A percentile compares a stretch with the other conserved stretches of the same genome.
Evolutionary conservation across 2,797 vertebrate genomes (phyloP).

Genomic region (Salmo trutta): DNA sequence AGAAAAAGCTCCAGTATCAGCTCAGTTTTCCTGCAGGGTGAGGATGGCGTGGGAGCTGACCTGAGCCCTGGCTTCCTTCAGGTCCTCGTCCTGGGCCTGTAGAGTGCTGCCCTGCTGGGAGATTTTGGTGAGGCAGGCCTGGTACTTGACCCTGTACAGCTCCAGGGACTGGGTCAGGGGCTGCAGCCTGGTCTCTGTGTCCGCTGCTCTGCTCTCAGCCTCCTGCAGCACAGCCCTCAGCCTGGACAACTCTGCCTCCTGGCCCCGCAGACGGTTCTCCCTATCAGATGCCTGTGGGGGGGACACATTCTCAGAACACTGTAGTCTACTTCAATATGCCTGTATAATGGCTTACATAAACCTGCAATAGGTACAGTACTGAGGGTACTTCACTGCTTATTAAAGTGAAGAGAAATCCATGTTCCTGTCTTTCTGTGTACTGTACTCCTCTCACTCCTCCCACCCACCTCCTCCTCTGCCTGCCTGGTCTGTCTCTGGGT

Average conservation of each 20-base stretch:
- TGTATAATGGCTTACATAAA: conserved; percentile 8
- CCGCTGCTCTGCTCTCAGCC: conserved; percentile 55
- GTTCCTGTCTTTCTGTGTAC: background rate
- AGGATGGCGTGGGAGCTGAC: conserved; percentile 39
- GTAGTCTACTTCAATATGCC: background rate
- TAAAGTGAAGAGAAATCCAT: background rate
- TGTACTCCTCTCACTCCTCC: background rate
- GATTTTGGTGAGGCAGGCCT: conserved; percentile 66
- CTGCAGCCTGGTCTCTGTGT: conserved; percentile 60
- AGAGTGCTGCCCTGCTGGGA: conserved; percentile 65
- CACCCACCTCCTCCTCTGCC: conserved; percentile 68
- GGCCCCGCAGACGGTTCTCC: conserved; percentile 59
- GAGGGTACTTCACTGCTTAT: background rate
- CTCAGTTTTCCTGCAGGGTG: background rate
- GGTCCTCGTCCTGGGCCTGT: conserved; percentile 65
- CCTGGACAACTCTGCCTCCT: conserved; percentile 52
- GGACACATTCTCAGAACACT: conserved; percentile 10
- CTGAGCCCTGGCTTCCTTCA: conserved; percentile 64
- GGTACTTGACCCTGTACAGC: conserved; percentile 72
- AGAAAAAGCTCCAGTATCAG: background rate
- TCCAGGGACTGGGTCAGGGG: conserved; percentile 64
- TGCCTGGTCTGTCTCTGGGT: conserved; percentile 63
- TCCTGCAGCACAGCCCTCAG: conserved; percentile 57
- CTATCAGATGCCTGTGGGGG: conserved; percentile 63
- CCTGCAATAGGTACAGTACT: background rate